phyloP scores from a whole-genome alignment of 2,888 invertebrate species.

The Listrodromus nycthemerus region DNA sequence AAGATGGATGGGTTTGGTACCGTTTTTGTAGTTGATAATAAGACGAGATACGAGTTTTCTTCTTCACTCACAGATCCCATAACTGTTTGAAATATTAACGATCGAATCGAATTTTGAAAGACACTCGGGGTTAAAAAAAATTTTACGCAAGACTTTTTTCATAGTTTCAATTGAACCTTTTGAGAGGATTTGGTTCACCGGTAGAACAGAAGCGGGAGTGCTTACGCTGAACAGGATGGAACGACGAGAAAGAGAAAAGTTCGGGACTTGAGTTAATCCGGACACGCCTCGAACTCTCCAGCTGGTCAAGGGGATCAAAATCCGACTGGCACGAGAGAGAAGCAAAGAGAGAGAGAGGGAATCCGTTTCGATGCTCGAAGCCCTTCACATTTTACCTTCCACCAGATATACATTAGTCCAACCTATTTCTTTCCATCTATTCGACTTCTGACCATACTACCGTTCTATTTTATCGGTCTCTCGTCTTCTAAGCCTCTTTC shows the following conservation, averaged over 20 bases:
- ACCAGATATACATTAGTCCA: constrained; percentile 9
- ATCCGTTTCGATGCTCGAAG: constrained; percentile 25
- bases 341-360: background rate
- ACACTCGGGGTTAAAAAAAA: background rate
- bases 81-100: background rate
- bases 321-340: background rate
- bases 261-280: constrained; percentile 36
- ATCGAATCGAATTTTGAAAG: background rate
- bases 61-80: background rate
- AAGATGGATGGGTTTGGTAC: no score
- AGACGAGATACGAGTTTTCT: background rate
- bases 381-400: constrained; percentile 6
- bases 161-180: background rate
- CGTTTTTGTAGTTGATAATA: background rate
- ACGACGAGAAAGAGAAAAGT: constrained; percentile 14
- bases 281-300: constrained; percentile 32
- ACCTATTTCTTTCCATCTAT: constrained; percentile 10
- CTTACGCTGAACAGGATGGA: background rate
- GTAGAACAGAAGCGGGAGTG: background rate
- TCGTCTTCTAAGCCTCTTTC: background rate
- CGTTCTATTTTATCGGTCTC: background rate
- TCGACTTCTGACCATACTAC: background rate
- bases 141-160: background rate
- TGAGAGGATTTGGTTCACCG: background rate
- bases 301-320: constrained; percentile 1